A percentile compares a stretch with the other conserved stretches of the same genome.
Conservation (phyloP, 2,797 vertebrate genomes). For the Melanogrammus aeglefinus region DNA sequence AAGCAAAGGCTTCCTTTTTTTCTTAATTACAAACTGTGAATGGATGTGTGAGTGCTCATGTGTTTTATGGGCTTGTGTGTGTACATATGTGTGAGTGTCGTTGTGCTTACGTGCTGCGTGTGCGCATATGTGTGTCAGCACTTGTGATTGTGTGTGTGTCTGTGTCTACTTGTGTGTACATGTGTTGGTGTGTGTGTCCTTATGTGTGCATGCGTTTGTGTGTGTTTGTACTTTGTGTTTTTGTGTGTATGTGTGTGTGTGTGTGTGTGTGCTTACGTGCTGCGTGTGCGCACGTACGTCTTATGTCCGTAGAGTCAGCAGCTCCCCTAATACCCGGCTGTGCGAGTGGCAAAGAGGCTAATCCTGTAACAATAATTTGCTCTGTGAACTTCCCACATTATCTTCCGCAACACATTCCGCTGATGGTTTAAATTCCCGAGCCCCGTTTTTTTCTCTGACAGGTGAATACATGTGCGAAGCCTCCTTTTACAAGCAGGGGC, state of each 20-base stretch:
- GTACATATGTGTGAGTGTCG: too few relatives aligned
- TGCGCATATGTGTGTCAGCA: too few relatives aligned
- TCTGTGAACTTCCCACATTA: constrained; percentile 61
- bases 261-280: background rate
- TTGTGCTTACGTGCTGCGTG: too few relatives aligned
- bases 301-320: constrained; percentile 52
- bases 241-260: constrained; percentile 4
- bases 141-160: too few relatives aligned
- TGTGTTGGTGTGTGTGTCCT: too few relatives aligned
- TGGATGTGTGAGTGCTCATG: too few relatives aligned
- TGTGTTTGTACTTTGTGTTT: background rate
- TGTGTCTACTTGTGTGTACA: too few relatives aligned
- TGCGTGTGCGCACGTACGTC: background rate
- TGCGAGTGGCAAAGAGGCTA: constrained; percentile 62
- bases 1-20: background rate
- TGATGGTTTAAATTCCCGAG: constrained; percentile 55
- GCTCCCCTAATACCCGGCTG: constrained; percentile 52
- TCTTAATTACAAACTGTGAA: background rate
- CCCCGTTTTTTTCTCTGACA: constrained; percentile 49
- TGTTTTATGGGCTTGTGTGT: too few relatives aligned
- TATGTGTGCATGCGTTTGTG: constrained; percentile 4
- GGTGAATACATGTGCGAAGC: constrained; percentile 52
- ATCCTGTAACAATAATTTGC: constrained; percentile 68
- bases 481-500: constrained; percentile 25
- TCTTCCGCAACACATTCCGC: constrained; percentile 59